Base-by-base conservation (phyloP, 23 tunicate species). In the Clavelina lepadiformis region DNA sequence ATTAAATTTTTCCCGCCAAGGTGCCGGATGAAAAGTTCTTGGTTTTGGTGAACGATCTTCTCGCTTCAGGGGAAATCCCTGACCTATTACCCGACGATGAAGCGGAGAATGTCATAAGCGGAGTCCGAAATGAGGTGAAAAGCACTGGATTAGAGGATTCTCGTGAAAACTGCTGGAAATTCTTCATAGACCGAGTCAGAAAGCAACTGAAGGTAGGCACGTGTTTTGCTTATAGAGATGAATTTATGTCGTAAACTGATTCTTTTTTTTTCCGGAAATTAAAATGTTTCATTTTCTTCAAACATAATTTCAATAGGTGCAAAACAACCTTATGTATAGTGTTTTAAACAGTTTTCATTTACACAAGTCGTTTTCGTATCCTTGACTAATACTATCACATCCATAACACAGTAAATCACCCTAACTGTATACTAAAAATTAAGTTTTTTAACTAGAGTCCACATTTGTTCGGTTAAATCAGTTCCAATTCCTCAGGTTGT, bases 41-140 rank as follows among this genome's bases (percentile, higher is more conserved):
- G 46, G 99, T 94, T 46, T 58, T 94, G 49, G 94, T 94, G 46
- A 94, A 94, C 36, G 99, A 94, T 52, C 53, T 94, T 47, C 80
- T 94, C 47, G 99, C 99, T 23, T 94, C 99, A 28, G 99, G 99
- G 44, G 99, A 94, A 76, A 86, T 94, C 51, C 99, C 99, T 22
- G 99, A 82, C 22, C 71, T 94, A 38, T 59, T 94, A 3, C 85
- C 95, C 20, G 99, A 94, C 31, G 99, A 94, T 34, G 99, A 86
- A 44, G 73, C 86, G 26, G 99, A 94, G 57, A 77, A 86, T 49
- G 61, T 94, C 19, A 69, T 94, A 22, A 50, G 61, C 37, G 95
- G 95, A 22, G 84, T 94, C 26, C 51, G 95, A 35, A 81, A 80
- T 28, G 99, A 86, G 44, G 99, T 94, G 53, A 94, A 94, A 54